Evolutionary conservation across 2,888 invertebrate species (phyloP), one percentile per base, ranked within the genome.

Genomic region (Ennomos erosarius): DNA sequence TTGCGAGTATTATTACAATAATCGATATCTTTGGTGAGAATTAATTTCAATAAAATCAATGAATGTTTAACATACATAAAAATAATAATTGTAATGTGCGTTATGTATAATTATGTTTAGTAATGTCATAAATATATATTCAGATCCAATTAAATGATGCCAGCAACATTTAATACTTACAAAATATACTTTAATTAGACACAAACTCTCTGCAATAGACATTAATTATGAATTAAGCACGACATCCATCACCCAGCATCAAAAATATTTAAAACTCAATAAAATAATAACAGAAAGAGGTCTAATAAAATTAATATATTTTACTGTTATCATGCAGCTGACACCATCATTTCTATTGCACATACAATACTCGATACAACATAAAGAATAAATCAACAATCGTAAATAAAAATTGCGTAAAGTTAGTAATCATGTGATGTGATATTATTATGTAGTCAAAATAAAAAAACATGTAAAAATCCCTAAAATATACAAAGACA

Each of bases 1-100:
- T 85, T 85, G 87, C 76, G 87, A 88, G 83, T 88, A 87, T 88
- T 88, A 87, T 54, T 50, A 53, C 84, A 88, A 84, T 85, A 84
- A 84, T 85, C 82, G 78, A 81, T 85, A 84, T 90, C 90, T 90
- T 90, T 90, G 90, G 90, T 89, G 88, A 89, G 67, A 80, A 81
- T 82, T 79, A 81, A 78, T 81, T 82, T 81, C 67, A 79, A 77
- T 82, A 76, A 65, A 68, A 78, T 77, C 65, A 77, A 49, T 44
- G 69, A 71, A 74, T 26, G 26, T 26, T 26, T 26, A 26, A 26
- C 26, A 26, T 4, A 26, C 26, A 26, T 16, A 26, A 26, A 26
- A 6, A 26, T 26, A 26, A 26, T 26, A 26, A 26, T 26, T 1
- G 4, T 1, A 16, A 16, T 16, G 16, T 16, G 16, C 16, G 26